Conservation (phyloP, 53 echinoderm and acorn worm species). For the Mesocentrotus franciscanus region DNA sequence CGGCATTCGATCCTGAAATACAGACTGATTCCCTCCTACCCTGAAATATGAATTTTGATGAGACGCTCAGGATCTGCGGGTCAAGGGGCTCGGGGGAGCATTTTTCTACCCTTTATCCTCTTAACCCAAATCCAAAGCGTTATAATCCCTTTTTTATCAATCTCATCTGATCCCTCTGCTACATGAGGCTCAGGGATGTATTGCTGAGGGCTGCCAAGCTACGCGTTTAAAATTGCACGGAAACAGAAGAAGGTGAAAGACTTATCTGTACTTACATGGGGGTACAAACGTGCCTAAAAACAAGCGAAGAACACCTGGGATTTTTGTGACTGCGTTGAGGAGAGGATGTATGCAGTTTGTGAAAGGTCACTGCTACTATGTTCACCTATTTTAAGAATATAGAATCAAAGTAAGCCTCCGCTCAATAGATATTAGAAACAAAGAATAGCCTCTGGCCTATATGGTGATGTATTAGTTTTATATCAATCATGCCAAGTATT, state of each 20-base stretch:
- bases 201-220: neutral
- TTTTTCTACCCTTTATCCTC: slow-evolving; percentile 21
- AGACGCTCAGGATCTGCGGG: neutral
- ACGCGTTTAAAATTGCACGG: neutral
- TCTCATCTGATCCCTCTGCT: neutral
- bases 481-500: too few species aligned
- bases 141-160: neutral
- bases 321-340: neutral
- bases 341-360: neutral
- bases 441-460: neutral
- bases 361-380: neutral
- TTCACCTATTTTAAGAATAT: neutral
- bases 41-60: slow-evolving; percentile 30
- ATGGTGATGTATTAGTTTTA: neutral
- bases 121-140: neutral
- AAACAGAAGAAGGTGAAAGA: neutral
- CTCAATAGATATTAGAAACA: neutral
- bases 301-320: neutral
- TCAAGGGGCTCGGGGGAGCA: slow-evolving; percentile 2
- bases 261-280: neutral
- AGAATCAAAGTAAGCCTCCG: neutral
- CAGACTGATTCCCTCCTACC: neutral
- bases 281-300: neutral
- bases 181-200: neutral
- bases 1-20: neutral